These are phyloP conservation scores for Ophioninae sp. DNA, from an alignment of 2,888 invertebrate species.

Conservation along the genomic window DNA sequence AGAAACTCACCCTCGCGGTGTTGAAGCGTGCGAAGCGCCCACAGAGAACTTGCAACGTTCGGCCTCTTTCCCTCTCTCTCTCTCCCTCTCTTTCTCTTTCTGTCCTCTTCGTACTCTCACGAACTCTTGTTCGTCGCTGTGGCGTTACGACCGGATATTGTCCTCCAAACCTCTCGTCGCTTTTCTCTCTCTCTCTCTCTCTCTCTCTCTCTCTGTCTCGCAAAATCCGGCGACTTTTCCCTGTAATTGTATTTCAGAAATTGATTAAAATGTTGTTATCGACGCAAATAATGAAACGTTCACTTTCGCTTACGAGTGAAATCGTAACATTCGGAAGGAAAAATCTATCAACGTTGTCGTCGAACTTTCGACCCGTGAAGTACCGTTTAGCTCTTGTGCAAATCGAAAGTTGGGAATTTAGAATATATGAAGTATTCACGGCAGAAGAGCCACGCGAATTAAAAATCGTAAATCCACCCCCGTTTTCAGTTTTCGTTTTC, in stretches of 20 bases:
- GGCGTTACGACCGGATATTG: constrained; percentile 45
- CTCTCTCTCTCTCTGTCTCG: neutral
- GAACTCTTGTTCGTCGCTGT: constrained; percentile 58
- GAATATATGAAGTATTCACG: neutral
- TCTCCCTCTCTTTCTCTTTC: constrained; percentile 39
- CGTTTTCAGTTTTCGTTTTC: neutral
- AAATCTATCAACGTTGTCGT: no score
- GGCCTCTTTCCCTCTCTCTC: constrained; percentile 29
- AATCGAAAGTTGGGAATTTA: neutral
- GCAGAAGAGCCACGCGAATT: neutral
- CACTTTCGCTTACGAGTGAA: neutral
- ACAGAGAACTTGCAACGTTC: constrained; percentile 51
- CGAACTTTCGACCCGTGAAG: neutral
- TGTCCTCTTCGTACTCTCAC: constrained; percentile 52
- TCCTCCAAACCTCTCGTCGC: constrained; percentile 19
- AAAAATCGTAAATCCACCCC: neutral
- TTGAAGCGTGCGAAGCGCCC: constrained; percentile 59
- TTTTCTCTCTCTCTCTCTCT: no score
- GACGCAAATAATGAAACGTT: neutral
- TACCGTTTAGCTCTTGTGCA: neutral
- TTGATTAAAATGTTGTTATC: neutral
- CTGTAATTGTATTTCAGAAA: constrained; percentile 15
- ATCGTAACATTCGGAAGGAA: neutral
- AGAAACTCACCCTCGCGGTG: constrained; percentile 45
- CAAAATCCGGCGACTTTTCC: constrained; percentile 6